Evolutionary conservation across 1,140 invertebrate genomes (phyloP).

Genomic region (Lineus longissimus): DNA sequence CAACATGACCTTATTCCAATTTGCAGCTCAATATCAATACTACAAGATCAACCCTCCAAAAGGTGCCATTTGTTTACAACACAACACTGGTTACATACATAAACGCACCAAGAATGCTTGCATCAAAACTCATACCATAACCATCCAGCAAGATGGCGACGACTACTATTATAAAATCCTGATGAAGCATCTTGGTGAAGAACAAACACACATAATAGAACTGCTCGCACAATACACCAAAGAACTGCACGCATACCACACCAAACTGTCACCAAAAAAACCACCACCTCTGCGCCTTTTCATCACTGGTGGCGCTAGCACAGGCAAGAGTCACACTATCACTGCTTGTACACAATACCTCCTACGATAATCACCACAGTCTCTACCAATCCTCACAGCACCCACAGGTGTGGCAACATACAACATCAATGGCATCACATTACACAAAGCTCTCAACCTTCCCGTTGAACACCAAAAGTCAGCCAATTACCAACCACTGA

Average conservation of each 20-base stretch:
- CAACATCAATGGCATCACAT: conserved; percentile 24
- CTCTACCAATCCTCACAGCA: conserved; percentile 18
- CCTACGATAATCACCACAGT: background rate
- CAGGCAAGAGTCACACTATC: conserved; percentile 17
- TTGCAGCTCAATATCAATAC: conserved; percentile 17
- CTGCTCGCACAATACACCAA: background rate
- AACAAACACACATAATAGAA: background rate
- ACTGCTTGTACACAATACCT: conserved; percentile 12
- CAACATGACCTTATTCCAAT: conserved; percentile 11
- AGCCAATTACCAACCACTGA: background rate
- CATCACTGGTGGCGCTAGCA: conserved; percentile 22
- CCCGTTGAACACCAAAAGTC: background rate
- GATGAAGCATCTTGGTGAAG: conserved; percentile 12
- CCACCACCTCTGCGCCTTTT: conserved; percentile 11
- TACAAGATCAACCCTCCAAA: background rate
- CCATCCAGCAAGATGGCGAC: conserved; percentile 19
- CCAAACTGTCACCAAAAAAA: background rate
- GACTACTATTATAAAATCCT: conserved; percentile 25
- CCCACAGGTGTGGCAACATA: conserved; percentile 23
- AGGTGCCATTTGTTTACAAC: conserved; percentile 2
- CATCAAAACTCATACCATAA: conserved; percentile 18
- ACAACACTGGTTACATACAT: conserved; percentile 10
- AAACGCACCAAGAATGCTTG: conserved; percentile 11
- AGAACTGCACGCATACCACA: background rate
- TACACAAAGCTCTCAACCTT: conserved; percentile 12